These are phyloP conservation scores for Channa striata DNA, from an alignment of 2,797 vertebrate genomes.

Conservation along the genomic window DNA sequence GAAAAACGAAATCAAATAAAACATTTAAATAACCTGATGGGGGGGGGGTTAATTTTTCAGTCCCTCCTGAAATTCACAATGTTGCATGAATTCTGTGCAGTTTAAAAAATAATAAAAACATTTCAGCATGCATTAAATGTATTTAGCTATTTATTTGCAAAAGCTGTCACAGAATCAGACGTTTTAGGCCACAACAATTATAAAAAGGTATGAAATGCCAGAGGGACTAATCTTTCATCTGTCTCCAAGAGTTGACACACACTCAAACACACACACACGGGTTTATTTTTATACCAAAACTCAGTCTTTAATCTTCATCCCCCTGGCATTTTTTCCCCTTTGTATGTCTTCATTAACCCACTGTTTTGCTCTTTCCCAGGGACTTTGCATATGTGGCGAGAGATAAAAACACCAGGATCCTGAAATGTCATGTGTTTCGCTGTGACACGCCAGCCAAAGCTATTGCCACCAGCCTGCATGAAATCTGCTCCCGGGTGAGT, in stretches of 20 bases:
- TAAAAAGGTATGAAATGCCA: too few species aligned
- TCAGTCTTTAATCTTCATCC: not conserved
- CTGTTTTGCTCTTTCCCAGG: conserved; percentile 79
- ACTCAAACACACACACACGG: conserved; percentile 9
- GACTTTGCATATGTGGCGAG: conserved; percentile 98
- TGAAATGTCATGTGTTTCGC: conserved; percentile 99
- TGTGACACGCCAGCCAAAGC: conserved; percentile 99
- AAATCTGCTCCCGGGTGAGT: conserved; percentile 98
- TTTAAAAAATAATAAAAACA: too few species aligned
- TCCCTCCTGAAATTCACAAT: too few species aligned
- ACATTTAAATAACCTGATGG: too few species aligned
- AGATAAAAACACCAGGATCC: conserved; percentile 96
- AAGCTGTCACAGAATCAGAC: too few species aligned
- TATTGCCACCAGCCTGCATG: conserved; percentile 98
- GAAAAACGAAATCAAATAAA: too few species aligned
- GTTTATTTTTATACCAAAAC: conserved; percentile 13
- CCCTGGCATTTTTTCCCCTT: not conserved
- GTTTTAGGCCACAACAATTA: too few species aligned
- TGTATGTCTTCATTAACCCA: conserved; percentile 15
- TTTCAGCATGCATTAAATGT: too few species aligned
- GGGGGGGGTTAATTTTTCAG: too few species aligned
- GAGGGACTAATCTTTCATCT: conserved; percentile 34
- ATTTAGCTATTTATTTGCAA: too few species aligned
- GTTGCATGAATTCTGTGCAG: too few species aligned
- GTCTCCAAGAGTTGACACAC: conserved; percentile 28